Evolutionary conservation across 37 sponge, comb jelly and placozoan species (phyloP).

Genomic region (Spongilla lacustris): DNA sequence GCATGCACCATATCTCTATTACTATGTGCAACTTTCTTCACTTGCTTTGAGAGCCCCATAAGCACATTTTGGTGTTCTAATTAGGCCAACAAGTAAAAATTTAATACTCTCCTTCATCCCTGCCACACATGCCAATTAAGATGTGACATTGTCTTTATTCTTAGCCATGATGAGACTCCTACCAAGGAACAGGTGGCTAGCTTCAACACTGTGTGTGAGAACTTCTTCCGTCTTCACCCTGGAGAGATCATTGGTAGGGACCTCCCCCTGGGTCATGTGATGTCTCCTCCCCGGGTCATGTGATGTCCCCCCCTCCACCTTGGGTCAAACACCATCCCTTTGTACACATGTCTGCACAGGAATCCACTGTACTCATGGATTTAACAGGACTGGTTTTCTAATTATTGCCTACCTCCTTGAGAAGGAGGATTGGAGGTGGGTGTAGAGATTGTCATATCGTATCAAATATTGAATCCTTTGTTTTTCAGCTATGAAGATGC

Average conservation of each 20-base stretch:
- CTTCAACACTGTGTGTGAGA: conserved; percentile 45
- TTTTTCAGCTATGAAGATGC: conserved; percentile 68
- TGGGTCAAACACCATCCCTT: not conserved
- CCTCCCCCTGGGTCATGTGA: too few relatives aligned
- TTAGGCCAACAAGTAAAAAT: too few relatives aligned
- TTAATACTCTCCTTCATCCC: too few relatives aligned
- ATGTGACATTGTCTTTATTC: not conserved
- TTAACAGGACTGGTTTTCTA: conserved; percentile 97
- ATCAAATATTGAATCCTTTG: not conserved
- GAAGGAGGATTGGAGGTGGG: conserved; percentile 83
- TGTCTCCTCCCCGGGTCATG: not conserved
- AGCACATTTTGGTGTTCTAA: too few relatives aligned
- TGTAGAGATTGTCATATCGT: not conserved
- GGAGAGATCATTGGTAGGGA: conserved; percentile 69
- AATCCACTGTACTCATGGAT: conserved; percentile 99
- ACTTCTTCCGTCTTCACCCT: conserved; percentile 65
- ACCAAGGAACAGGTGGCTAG: conserved; percentile 62
- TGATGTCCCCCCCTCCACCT: not conserved
- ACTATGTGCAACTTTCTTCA: too few relatives aligned
- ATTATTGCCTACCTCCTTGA: conserved; percentile 84
- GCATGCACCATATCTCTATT: too few relatives aligned
- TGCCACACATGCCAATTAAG: too few relatives aligned
- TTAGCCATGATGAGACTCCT: conserved; percentile 81
- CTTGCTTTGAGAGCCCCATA: too few relatives aligned
- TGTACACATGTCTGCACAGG: conserved; percentile 30